phyloP scores from a whole-genome alignment of 2,797 vertebrate species.

The Pogoniulus pusillus region DNA sequence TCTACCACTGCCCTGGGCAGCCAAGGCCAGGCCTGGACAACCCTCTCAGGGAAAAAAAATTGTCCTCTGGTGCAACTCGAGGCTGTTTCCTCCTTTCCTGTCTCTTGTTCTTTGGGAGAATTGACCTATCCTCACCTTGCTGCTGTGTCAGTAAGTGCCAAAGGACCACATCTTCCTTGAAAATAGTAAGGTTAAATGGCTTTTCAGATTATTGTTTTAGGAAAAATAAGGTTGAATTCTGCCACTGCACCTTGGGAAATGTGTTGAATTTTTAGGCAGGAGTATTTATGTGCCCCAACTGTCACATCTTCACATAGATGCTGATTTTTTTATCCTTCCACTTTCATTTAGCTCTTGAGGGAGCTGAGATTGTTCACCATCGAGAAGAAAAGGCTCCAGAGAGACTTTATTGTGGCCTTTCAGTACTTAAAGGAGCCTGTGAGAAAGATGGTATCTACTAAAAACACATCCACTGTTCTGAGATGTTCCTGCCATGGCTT shows the following conservation, averaged over 20 bases:
- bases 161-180: background rate
- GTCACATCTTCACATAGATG: fast-evolving
- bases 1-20: too few species aligned
- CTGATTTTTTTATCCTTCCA: background rate
- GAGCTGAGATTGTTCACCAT: too few species aligned
- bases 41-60: too few species aligned
- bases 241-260: background rate
- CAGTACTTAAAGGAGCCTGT: background rate
- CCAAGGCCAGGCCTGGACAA: too few species aligned
- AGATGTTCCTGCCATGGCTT: background rate
- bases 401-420: too few species aligned
- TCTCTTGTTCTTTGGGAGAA: too few species aligned
- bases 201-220: background rate
- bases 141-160: background rate
- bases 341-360: background rate
- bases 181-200: background rate
- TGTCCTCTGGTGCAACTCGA: too few species aligned
- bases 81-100: too few species aligned
- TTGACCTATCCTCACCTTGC: too few species aligned
- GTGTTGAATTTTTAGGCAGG: background rate
- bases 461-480: background rate
- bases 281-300: background rate
- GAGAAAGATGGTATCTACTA: background rate
- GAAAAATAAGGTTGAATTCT: background rate
- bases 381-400: too few species aligned